phyloP scores from a whole-genome alignment of 2,888 invertebrate species.

The Plusia festucae region DNA sequence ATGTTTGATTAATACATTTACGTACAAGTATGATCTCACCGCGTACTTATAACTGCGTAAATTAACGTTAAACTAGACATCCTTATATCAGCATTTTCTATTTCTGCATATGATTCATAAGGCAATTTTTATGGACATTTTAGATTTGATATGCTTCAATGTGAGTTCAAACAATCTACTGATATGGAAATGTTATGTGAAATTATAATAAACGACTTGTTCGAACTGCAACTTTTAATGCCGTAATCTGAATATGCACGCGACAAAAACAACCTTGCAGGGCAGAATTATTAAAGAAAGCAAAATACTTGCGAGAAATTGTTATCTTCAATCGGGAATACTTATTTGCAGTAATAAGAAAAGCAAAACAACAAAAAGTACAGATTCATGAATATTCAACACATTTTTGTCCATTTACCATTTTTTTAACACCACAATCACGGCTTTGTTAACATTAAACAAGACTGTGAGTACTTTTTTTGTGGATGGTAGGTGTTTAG shows the following conservation, averaged over 20 bases:
- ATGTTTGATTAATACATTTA: slow-evolving; percentile 65
- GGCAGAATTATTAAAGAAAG: background rate
- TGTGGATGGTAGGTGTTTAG: slow-evolving; percentile 37
- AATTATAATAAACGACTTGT: slow-evolving; percentile 6
- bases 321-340: background rate
- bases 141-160: slow-evolving; percentile 39
- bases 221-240: background rate
- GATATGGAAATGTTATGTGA: background rate
- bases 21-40: slow-evolving; percentile 72
- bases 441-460: slow-evolving; percentile 29
- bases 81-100: slow-evolving; percentile 59
- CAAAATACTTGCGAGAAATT: background rate
- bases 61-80: slow-evolving; percentile 76
- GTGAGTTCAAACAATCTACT: slow-evolving; percentile 17
- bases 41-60: slow-evolving; percentile 68
- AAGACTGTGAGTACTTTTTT: slow-evolving; percentile 19
- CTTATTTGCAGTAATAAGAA: background rate
- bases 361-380: slow-evolving; percentile 11
- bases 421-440: slow-evolving; percentile 18
- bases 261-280: background rate
- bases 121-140: slow-evolving; percentile 41
- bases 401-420: slow-evolving; percentile 20
- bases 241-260: background rate
- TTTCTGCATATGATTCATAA: slow-evolving; percentile 49
- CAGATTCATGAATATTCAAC: slow-evolving; percentile 30